Conservation (phyloP, 92 coral and sea anemone genomes). For the Phenganax stokvisi region DNA sequence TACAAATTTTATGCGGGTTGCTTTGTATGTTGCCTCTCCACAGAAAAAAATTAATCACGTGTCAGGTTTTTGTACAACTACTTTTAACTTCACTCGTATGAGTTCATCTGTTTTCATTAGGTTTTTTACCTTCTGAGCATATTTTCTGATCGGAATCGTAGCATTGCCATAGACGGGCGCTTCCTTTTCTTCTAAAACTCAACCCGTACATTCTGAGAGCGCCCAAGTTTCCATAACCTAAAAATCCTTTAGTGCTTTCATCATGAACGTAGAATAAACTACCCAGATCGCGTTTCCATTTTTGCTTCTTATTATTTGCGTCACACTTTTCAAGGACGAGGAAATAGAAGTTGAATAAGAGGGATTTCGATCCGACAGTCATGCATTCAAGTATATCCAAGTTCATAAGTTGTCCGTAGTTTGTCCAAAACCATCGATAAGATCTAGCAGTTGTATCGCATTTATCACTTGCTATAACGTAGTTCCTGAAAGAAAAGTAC, state of each 20-base stretch:
- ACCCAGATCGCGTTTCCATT: not conserved
- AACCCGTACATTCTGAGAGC: not conserved
- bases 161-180: conserved; percentile 1
- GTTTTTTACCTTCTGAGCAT: conserved; percentile 15
- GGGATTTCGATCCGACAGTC: not conserved
- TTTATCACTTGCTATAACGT: not conserved
- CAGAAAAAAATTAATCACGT: too few species aligned
- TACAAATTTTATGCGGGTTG: too few species aligned
- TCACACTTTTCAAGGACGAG: not conserved
- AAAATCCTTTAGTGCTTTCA: not conserved
- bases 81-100: not conserved
- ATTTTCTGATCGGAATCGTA: not conserved
- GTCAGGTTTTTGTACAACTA: too few species aligned
- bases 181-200: not conserved
- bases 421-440: conserved; percentile 15
- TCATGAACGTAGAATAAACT: not conserved
- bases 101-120: not conserved
- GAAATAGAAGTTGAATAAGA: not conserved
- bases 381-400: conserved; percentile 13
- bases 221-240: not conserved
- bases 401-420: conserved; percentile 17
- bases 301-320: not conserved
- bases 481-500: not conserved
- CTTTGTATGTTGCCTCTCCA: too few species aligned
- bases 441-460: conserved; percentile 5